Conservation (phyloP, 2,113 vertebrate species). For the Platichthys flesus region DNA sequence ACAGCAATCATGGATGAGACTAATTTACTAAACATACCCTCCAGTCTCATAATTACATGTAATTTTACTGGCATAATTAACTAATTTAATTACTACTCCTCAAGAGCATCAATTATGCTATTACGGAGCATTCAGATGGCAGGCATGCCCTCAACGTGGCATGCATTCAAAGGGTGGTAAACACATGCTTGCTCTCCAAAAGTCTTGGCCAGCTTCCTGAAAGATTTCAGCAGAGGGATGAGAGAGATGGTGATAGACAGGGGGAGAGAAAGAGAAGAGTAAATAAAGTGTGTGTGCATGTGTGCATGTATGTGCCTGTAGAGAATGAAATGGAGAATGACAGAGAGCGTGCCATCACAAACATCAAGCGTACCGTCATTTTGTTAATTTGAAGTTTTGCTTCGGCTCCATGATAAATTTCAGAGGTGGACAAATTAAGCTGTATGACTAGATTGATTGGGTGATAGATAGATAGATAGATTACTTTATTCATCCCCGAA, state of each 20-base stretch:
- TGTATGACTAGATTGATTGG: conserved; percentile 4
- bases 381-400: conserved; percentile 52
- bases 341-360: conserved; percentile 50
- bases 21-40: conserved; percentile 99
- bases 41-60: conserved; percentile 99
- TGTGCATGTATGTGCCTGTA: neutral
- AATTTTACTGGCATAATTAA: conserved; percentile 99
- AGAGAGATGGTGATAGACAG: conserved; percentile 47
- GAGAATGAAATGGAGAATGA: neutral
- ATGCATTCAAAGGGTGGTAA: conserved; percentile 97
- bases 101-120: conserved; percentile 99
- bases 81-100: conserved; percentile 99
- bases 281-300: neutral
- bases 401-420: conserved; percentile 50
- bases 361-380: conserved; percentile 39
- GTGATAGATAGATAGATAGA: no score
- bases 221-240: conserved; percentile 43
- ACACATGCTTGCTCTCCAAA: conserved; percentile 87
- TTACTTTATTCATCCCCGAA: no score
- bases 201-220: conserved; percentile 85
- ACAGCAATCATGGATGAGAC: conserved; percentile 98
- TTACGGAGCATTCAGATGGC: conserved; percentile 99
- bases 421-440: no score
- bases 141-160: conserved; percentile 92
- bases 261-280: conserved; percentile 17